A percentile compares a stretch with the other conserved stretches of the same genome.
Evolutionary conservation across 2,797 vertebrate species (phyloP).

Genomic region (Pangasius macronema): DNA sequence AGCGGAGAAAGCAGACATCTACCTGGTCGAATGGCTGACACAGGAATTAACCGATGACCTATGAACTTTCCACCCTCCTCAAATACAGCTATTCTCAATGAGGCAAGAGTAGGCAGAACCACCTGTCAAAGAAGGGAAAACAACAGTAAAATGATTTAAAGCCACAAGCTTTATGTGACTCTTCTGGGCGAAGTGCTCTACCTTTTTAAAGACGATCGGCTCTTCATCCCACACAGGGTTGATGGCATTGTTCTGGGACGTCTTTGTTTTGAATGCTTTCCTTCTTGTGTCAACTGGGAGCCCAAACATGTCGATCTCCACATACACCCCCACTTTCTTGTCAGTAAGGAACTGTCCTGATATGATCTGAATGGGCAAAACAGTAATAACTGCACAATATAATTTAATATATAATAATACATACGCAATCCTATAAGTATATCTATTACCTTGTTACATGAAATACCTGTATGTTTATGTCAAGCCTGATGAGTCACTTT

Average conservation of each 20-base stretch:
- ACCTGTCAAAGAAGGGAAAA: constrained; percentile 67
- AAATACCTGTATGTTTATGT: not conserved
- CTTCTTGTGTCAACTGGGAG: constrained; percentile 86
- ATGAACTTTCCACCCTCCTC: constrained; percentile 91
- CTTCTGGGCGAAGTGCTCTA: constrained; percentile 43
- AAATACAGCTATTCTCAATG: constrained; percentile 84
- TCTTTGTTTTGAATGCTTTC: constrained; percentile 88
- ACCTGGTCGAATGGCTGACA: constrained; percentile 88
- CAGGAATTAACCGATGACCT: constrained; percentile 86
- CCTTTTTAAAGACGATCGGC: constrained; percentile 88
- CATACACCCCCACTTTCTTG: constrained; percentile 87
- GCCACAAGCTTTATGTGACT: not conserved
- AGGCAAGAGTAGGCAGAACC: constrained; percentile 83
- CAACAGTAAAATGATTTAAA: not conserved
- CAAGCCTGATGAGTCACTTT: not conserved
- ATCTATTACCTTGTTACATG: not conserved
- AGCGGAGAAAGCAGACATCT: not conserved
- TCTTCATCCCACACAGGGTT: constrained; percentile 91
- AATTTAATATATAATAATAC: not conserved
- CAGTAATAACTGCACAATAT: not conserved
- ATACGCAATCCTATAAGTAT: not conserved
- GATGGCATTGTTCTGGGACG: constrained; percentile 86
- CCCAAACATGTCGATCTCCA: constrained; percentile 90
- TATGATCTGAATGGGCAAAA: constrained; percentile 76
- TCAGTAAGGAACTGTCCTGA: constrained; percentile 89